A percentile compares a stretch with the other conserved stretches of the same genome.
These are phyloP conservation scores for Hypsopygia costalis DNA, from an alignment of 2,888 invertebrate species.

Conservation along the genomic window DNA sequence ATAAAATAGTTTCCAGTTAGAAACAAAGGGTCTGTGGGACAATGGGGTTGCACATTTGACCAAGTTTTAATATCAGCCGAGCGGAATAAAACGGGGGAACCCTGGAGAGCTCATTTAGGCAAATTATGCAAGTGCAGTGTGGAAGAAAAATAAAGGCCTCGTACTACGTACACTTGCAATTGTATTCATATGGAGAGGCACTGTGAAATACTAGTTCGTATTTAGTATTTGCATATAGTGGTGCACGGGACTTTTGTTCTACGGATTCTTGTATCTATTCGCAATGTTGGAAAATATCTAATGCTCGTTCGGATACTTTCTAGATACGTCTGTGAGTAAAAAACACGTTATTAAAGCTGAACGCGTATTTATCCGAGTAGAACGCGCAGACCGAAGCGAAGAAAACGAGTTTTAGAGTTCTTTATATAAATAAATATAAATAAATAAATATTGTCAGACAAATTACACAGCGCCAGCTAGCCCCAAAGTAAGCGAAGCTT, in stretches of 20 bases:
- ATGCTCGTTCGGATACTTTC: too few species aligned
- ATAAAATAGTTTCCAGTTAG: conserved; percentile 21
- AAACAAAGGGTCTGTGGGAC: conserved; percentile 47
- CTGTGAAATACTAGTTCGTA: background rate
- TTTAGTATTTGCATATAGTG: background rate
- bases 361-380: too few species aligned
- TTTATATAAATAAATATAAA: too few species aligned
- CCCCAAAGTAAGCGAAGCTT: too few species aligned
- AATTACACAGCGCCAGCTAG: too few species aligned
- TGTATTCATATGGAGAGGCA: conserved; percentile 7
- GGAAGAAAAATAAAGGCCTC: conserved; percentile 34
- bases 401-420: too few species aligned
- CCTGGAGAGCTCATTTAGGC: conserved; percentile 55
- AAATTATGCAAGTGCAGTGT: conserved; percentile 54
- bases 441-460: too few species aligned
- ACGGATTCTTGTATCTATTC: background rate
- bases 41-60: conserved; percentile 56
- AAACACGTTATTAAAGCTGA: too few species aligned
- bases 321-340: too few species aligned
- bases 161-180: conserved; percentile 7
- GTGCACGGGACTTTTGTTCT: background rate
- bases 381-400: too few species aligned
- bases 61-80: conserved; percentile 59
- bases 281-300: too few species aligned
- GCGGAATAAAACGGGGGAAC: conserved; percentile 48